phyloP scores from a whole-genome alignment of 1,140 invertebrate species.

The Bombus fervidus region DNA sequence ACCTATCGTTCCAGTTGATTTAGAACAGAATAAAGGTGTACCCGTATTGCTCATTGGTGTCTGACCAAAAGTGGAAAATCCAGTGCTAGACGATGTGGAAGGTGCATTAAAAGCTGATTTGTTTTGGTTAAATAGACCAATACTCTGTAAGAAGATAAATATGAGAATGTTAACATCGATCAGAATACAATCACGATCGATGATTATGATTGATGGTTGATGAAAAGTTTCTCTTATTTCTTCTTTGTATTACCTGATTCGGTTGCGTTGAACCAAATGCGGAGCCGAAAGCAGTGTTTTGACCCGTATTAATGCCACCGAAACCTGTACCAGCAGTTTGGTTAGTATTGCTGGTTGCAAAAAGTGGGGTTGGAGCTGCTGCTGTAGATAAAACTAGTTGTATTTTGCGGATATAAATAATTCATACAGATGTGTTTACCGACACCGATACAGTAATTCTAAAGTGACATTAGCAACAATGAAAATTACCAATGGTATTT shows the following conservation, averaged over 20 bases:
- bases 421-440: neutral
- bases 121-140: conserved; percentile 81
- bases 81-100: conserved; percentile 76
- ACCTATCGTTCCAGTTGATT: conserved; percentile 78
- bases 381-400: conserved; percentile 61
- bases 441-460: neutral
- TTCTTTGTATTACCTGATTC: conserved; percentile 75
- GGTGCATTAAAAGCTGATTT: conserved; percentile 81
- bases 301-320: conserved; percentile 75
- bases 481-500: neutral
- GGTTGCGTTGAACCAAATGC: conserved; percentile 78
- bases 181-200: neutral
- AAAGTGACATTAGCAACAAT: too few species aligned
- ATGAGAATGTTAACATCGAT: neutral
- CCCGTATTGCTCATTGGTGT: conserved; percentile 76
- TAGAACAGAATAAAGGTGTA: conserved; percentile 78
- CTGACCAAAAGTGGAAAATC: conserved; percentile 82
- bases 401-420: conserved; percentile 35
- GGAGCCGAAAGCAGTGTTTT: conserved; percentile 78
- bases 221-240: neutral
- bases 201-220: neutral
- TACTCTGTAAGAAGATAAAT: conserved; percentile 70
- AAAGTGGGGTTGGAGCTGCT: conserved; percentile 76
- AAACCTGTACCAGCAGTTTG: conserved; percentile 79
- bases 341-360: conserved; percentile 73